Evolutionary conservation across 2,888 invertebrate genomes (phyloP), one percentile per base, ranked within the genome.

Genomic region (Drosophila anceps): DNA sequence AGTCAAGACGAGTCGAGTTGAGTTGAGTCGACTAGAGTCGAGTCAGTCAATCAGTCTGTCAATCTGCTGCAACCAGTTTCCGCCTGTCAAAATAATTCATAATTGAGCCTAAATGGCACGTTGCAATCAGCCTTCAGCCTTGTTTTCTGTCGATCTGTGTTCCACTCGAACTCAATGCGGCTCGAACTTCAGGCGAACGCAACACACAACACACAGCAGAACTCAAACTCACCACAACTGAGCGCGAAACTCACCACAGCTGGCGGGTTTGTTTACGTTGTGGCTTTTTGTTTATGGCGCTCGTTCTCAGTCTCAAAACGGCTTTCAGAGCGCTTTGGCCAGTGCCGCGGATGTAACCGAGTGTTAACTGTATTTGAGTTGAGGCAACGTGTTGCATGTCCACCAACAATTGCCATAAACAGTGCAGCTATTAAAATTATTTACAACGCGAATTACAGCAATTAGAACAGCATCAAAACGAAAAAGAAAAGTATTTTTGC

Each of bases 251-350:
- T 72, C 72, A 64, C 54, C 71, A 41, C 58, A 24, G 46, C 31
- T 20, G 60, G 39, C 24, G 10, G 10, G 33, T 67, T 63, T 67
- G 73, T 69, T 78, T 78, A 78, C 73, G 73, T 73, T 62, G 60
- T 35, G 57, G 65, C 51, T 48, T 48, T 74, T 59, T 72, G 70
- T 75, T 78, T 70, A 67, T 71, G 72, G 69, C 80, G 76, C 67
- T 61, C 61, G 65, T 75, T 72, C 79, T 91, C 91, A 92, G 92
- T 92, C 91, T 90, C 86, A 88, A 90, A 91, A 88, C 91, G 91
- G 91, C 91, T 83, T 89, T 91, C 90, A 82, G 75, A 84, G 90
- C 85, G 89, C 82, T 81, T 67, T 68, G 76, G 68, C 44, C 61
- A 55, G 67, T 79, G 79, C 67, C 79, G 82, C 82, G 81, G 82